Conservation (phyloP, 2,113 vertebrate genomes). For the Dissostichus mawsoni region DNA sequence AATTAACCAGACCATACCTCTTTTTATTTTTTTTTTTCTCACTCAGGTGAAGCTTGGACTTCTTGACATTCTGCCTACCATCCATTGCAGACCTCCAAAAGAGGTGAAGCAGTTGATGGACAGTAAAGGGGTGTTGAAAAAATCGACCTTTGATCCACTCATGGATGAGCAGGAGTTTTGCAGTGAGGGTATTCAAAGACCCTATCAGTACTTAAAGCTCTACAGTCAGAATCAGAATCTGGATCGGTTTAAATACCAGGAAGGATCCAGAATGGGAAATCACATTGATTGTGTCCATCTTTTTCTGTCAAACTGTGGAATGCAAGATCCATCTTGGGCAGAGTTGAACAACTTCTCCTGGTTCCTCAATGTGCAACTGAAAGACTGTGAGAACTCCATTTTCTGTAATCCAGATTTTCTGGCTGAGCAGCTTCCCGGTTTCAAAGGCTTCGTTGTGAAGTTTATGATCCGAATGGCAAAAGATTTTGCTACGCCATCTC, state of each 20-base stretch:
- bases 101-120: constrained; percentile 73
- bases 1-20: background rate
- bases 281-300: constrained; percentile 76
- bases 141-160: constrained; percentile 68
- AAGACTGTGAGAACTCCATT: constrained; percentile 81
- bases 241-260: constrained; percentile 75
- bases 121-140: accelerated
- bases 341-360: constrained; percentile 86
- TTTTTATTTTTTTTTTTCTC: constrained; percentile 25
- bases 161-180: constrained; percentile 80
- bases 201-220: constrained; percentile 82
- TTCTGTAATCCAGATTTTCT: constrained; percentile 82
- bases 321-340: constrained; percentile 84
- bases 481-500: constrained; percentile 85
- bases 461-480: constrained; percentile 87
- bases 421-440: constrained; percentile 73
- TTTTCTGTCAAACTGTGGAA: constrained; percentile 79
- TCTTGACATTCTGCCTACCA: constrained; percentile 80
- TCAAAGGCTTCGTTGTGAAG: constrained; percentile 85
- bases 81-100: constrained; percentile 78
- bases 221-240: constrained; percentile 68
- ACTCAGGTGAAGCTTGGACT: constrained; percentile 74
- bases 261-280: constrained; percentile 55
- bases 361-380: constrained; percentile 85
- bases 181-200: constrained; percentile 83